Conservation (phyloP, 2,113 vertebrate genomes). For the Ceratotherium simum region DNA sequence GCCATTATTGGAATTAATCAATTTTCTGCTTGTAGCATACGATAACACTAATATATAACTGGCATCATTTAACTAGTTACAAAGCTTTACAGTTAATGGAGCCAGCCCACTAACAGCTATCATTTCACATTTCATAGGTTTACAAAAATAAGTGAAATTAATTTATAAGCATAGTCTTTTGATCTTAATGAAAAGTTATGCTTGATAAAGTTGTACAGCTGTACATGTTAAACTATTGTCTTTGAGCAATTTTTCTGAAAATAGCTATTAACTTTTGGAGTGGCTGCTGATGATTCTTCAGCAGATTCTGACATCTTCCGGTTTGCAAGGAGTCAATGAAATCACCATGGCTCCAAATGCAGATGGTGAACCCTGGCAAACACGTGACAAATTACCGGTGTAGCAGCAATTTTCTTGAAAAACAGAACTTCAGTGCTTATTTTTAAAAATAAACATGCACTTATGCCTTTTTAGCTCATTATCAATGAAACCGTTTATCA, state of each 20-base stretch:
- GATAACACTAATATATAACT: slow-evolving; percentile 18
- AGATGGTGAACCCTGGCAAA: background rate
- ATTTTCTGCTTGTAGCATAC: slow-evolving; percentile 31
- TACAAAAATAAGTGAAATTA: slow-evolving; percentile 48
- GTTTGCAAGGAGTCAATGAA: slow-evolving; percentile 4
- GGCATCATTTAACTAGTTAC: slow-evolving; percentile 43
- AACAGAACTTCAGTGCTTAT: background rate
- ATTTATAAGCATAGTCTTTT: slow-evolving; percentile 50
- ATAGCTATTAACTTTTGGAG: slow-evolving; percentile 21
- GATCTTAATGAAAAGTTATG: slow-evolving; percentile 48
- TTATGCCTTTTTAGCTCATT: slow-evolving; percentile 23
- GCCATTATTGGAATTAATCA: slow-evolving; percentile 34
- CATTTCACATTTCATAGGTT: slow-evolving; percentile 49
- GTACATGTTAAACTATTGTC: background rate
- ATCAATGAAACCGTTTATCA: background rate
- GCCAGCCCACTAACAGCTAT: background rate
- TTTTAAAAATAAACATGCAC: background rate
- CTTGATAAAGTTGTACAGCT: slow-evolving; percentile 18
- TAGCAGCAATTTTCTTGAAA: background rate
- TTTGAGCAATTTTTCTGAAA: slow-evolving; percentile 56
- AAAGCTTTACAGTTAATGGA: slow-evolving; percentile 27
- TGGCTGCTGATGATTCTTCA: background rate
- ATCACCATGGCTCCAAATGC: background rate
- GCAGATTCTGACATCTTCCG: background rate
- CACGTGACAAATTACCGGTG: background rate